Evolutionary conservation across 2,797 vertebrate genomes (phyloP), one percentile per base, ranked within the genome.

Genomic region (Eidolon dupreanum): DNA sequence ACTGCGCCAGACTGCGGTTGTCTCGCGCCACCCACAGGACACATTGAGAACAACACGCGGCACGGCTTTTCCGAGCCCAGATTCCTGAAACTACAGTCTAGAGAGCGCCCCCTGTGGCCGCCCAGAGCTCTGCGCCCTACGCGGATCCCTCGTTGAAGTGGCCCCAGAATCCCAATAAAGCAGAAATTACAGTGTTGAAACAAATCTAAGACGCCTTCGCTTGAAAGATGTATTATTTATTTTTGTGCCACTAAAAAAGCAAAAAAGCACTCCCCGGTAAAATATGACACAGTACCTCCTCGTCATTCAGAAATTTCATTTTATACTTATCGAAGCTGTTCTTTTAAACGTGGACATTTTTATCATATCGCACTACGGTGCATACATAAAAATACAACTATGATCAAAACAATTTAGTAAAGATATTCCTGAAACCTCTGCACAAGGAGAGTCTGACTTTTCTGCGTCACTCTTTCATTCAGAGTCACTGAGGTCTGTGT

Each of bases 21-120:
- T 87, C 75, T 70, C 73, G 36, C 71, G 53, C 87, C 96, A 59
- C 75, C 97, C 96, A 33, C 19, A 79, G 96, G 79, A 55, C 20
- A 8, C 3, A 5, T 1, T 31, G 41, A 89, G 65, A 89, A 73
- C 1, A 8, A 85, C 92, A 75, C 3, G 6, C 46, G 13, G 5
- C 10, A 0, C 6, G 11, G 17, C 33, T 82, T 28, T 49, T 36
- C 51, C 2, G 38, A 26, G 57, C 63, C 57, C 43, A 0, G 19
- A 61, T 66, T 70, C 57, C 57, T 26, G 17, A 49, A 49, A 88
- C 49, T n/a, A 3, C 1, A 1, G 31, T 3, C 66, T 61, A 79
- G 63, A 38, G 19, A n/a, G 41, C 8, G 5, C 57, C 31, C 51
- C 26, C 41, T 28, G 68, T 20, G 33, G 38, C 57, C 1, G 11